Evolutionary conservation across 2,113 vertebrate species (phyloP), one percentile per base, ranked within the genome.

Genomic region (Sialia sialis): DNA sequence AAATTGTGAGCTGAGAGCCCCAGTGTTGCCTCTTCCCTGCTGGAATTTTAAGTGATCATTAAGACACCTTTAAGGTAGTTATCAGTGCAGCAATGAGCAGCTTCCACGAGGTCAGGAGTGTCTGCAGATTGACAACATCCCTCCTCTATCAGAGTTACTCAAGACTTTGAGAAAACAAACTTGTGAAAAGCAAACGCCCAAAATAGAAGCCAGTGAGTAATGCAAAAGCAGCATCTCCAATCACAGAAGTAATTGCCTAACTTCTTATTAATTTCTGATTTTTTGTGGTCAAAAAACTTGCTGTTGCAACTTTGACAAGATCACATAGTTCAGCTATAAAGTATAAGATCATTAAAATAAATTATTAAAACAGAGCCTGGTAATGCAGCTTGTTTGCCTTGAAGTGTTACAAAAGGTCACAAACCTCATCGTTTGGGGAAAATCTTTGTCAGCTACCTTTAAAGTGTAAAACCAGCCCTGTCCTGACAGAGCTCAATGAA

Each of bases 401-500:
- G 11, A 68, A 89, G 55, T 84, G 38, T 62, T 73, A 79, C 11
- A 34, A 55, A 79, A 89, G 74, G 83, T 87, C 88, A 92, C 72
- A 79, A 80, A 82, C 46, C 32, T 62, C 49, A 55, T 76, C 14
- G 18, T 73, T 73, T 66, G 66, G 48, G 78, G 64, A 78, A 78
- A 63, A 58, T 46, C 58, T 86, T 76, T 77, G 87, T 73, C 83
- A 93, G 62, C 76, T 68, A 76, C 75, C 74, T 84, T 89, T 90
- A 89, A 94, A 96, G 93, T 93, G 80, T 66, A 93, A 96, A 94
- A 80, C 67, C 93, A 97, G 96, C 88, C 75, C 89, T 85, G 52
- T 60, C 84, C 70, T 90, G 78, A 22, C 67, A 77, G 67, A 85
- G 87, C 82, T 87, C 59, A 63, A 5, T 82, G 72, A 90, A 52